phyloP scores from a whole-genome alignment of 1,140 invertebrate species.

The Coptotermes formosanus region DNA sequence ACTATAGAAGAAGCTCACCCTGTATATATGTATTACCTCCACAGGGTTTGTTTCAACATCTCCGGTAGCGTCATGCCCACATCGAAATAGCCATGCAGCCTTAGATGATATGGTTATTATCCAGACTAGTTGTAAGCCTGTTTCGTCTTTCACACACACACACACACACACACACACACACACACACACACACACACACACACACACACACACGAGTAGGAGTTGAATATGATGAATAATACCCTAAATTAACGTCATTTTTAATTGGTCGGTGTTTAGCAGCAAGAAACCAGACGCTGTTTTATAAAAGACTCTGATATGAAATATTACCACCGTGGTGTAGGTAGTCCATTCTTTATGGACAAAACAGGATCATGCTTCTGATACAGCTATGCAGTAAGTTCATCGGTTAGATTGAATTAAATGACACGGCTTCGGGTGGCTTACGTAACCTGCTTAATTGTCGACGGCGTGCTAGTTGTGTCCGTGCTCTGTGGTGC shows the following conservation, averaged over 20 bases:
- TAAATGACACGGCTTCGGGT: not conserved
- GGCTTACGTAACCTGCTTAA: not conserved
- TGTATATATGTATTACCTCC: not conserved
- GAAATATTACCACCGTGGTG: not conserved
- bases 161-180: not conserved
- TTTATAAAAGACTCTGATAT: not conserved
- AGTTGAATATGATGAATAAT: not conserved
- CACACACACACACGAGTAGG: not conserved
- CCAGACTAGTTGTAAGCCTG: too few species aligned
- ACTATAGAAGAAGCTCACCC: not conserved
- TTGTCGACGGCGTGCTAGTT: not conserved
- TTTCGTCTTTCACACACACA: not conserved
- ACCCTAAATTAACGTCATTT: not conserved
- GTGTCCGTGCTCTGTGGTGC: too few species aligned
- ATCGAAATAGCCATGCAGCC: not conserved
- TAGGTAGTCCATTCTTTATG: not conserved
- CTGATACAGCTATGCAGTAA: not conserved
- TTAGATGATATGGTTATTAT: not conserved
- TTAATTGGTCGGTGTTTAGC: slow-evolving; percentile 2
- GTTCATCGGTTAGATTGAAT: not conserved
- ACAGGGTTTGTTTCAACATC: not conserved
- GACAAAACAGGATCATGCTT: not conserved
- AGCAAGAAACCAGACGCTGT: not conserved
- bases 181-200: not conserved
- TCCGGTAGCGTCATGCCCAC: not conserved